These are phyloP conservation scores for Sialis fuliginosa DNA, from an alignment of 2,888 invertebrate genomes.

Conservation along the genomic window DNA sequence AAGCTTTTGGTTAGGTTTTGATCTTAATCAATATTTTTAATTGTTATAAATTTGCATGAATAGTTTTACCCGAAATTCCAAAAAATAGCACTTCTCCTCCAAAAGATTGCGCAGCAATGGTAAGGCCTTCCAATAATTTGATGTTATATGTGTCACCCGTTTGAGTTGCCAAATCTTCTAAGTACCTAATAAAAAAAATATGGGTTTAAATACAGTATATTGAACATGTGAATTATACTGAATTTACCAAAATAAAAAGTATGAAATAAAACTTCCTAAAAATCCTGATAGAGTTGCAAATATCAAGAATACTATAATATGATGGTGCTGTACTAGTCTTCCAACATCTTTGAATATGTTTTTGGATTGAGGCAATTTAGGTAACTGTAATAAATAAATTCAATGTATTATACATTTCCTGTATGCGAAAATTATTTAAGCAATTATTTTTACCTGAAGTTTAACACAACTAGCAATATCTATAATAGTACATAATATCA, in stretches of 20 bases:
- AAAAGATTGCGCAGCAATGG: conserved; percentile 62
- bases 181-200: conserved; percentile 35
- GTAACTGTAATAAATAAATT: conserved; percentile 34
- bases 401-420: conserved; percentile 2
- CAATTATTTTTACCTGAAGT: conserved; percentile 30
- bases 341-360: conserved; percentile 50
- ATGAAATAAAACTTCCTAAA: conserved; percentile 63
- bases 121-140: conserved; percentile 62
- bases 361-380: conserved; percentile 44
- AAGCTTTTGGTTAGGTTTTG: not conserved
- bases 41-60: conserved; percentile 14
- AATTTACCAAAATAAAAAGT: conserved; percentile 61
- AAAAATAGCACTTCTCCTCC: conserved; percentile 66
- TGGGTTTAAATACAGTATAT: too few species aligned
- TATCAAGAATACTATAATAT: conserved; percentile 47
- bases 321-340: conserved; percentile 38
- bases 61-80: conserved; percentile 39
- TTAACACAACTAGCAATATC: conserved; percentile 50
- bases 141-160: conserved; percentile 44
- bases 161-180: conserved; percentile 53
- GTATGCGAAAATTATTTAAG: not conserved
- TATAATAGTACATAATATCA: conserved; percentile 39
- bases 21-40: not conserved
- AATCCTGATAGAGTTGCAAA: conserved; percentile 63
- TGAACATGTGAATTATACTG: too few species aligned